Conservation (phyloP, 2,113 vertebrate genomes). For the Melospiza melodia region DNA sequence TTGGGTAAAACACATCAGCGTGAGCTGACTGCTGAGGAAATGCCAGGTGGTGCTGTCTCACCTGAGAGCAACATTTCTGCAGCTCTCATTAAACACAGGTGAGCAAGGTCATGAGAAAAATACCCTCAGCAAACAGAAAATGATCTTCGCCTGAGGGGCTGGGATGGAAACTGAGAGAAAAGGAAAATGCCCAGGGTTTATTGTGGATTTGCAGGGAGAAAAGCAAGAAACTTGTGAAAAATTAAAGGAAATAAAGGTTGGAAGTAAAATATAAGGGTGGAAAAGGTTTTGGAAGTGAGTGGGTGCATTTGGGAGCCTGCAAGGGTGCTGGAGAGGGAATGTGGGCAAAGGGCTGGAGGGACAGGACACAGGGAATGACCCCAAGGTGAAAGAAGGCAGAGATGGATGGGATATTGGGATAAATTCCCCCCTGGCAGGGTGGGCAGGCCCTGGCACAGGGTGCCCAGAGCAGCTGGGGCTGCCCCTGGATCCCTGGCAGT, state of each 20-base stretch:
- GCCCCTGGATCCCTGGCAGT: background rate
- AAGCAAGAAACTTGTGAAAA: background rate
- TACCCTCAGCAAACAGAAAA: background rate
- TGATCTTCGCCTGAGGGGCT: background rate
- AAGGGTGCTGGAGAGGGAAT: background rate
- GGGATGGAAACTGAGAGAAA: background rate
- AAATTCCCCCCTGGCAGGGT: accelerated
- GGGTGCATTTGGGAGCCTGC: background rate
- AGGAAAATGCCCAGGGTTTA: background rate
- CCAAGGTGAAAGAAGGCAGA: background rate
- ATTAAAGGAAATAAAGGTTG: background rate
- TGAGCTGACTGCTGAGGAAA: background rate
- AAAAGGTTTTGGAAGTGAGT: background rate
- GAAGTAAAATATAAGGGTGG: background rate
- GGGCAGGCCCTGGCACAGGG: background rate
- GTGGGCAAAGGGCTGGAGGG: background rate
- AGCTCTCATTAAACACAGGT: background rate
- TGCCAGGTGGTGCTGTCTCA: background rate
- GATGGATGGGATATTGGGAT: accelerated
- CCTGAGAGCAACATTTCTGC: background rate
- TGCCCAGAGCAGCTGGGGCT: background rate
- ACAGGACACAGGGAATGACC: background rate
- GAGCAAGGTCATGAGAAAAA: background rate
- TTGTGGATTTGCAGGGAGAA: background rate
- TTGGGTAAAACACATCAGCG: background rate